Conservation (phyloP, 2,888 invertebrate genomes). For the Sisyra nigra region DNA sequence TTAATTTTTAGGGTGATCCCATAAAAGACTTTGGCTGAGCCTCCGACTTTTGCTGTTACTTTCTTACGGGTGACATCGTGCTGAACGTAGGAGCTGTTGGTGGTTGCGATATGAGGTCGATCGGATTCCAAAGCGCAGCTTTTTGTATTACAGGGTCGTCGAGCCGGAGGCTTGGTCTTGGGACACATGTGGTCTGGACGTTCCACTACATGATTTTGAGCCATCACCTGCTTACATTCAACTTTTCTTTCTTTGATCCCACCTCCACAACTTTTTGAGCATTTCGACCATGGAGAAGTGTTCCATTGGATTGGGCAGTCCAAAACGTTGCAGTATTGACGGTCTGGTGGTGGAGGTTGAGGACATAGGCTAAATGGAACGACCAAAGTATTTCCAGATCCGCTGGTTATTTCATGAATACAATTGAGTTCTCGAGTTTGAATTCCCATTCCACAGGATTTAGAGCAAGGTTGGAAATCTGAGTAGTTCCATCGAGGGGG, state of each 20-base stretch:
- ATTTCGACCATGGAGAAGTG: constrained; percentile 76
- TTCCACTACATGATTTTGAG: constrained; percentile 78
- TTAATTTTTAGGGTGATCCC: constrained; percentile 88
- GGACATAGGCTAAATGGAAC: constrained; percentile 92
- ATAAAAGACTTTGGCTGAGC: constrained; percentile 76
- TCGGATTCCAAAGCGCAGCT: constrained; percentile 58
- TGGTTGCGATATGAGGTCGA: constrained; percentile 58
- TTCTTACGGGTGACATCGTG: constrained; percentile 66
- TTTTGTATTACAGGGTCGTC: constrained; percentile 73
- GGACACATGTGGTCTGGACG: constrained; percentile 61
- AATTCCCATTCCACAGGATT: constrained; percentile 87
- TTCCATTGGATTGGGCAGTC: constrained; percentile 90
- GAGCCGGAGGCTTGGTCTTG: constrained; percentile 53
- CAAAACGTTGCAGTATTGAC: constrained; percentile 81
- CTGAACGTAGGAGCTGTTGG: constrained; percentile 69
- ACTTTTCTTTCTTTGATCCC: constrained; percentile 74
- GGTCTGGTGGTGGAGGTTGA: constrained; percentile 73
- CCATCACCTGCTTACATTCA: constrained; percentile 84
- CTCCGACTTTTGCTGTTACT: constrained; percentile 76
- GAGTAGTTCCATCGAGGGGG: constrained; percentile 90
- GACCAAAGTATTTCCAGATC: constrained; percentile 74
- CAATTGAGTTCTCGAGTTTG: constrained; percentile 83
- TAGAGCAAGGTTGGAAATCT: constrained; percentile 78
- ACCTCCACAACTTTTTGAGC: constrained; percentile 84
- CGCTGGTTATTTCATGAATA: constrained; percentile 71